Evolutionary conservation across 2,797 vertebrate genomes (phyloP).

Genomic region (Arrhamphus sclerolepis): DNA sequence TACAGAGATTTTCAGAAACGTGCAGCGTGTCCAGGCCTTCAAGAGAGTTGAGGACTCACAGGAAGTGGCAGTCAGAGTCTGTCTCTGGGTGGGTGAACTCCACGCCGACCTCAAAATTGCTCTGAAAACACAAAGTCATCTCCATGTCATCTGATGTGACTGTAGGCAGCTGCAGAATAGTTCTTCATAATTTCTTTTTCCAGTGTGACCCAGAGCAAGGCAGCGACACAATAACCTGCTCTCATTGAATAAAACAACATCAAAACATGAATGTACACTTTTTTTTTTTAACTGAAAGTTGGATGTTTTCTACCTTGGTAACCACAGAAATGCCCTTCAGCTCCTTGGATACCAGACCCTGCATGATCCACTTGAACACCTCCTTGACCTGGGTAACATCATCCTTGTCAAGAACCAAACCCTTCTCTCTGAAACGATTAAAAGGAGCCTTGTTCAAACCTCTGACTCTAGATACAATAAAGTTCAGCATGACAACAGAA

Average conservation of each 20-base stretch:
- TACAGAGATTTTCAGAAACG: neutral
- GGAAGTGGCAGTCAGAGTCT: slow-evolving; percentile 92
- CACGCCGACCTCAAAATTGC: slow-evolving; percentile 91
- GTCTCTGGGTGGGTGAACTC: slow-evolving; percentile 92
- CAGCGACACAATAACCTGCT: too few species aligned
- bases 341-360: slow-evolving; percentile 82
- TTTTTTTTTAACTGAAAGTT: neutral
- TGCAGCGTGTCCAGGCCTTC: neutral
- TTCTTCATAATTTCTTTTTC: neutral
- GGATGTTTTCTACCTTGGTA: slow-evolving; percentile 80
- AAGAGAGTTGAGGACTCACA: slow-evolving; percentile 82
- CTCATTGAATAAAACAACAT: too few species aligned
- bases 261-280: too few species aligned
- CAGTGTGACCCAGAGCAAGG: neutral
- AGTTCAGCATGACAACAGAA: neutral
- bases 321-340: slow-evolving; percentile 85
- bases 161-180: too few species aligned
- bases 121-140: slow-evolving; percentile 77
- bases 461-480: neutral
- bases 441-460: neutral
- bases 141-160: neutral
- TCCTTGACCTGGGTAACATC: slow-evolving; percentile 93
- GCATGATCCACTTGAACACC: slow-evolving; percentile 91
- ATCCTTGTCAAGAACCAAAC: slow-evolving; percentile 82
- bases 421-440: slow-evolving; percentile 71